These are phyloP conservation scores for Drosophila kikkawai DNA, from an alignment of 1,140 invertebrate genomes.

Conservation along the genomic window DNA sequence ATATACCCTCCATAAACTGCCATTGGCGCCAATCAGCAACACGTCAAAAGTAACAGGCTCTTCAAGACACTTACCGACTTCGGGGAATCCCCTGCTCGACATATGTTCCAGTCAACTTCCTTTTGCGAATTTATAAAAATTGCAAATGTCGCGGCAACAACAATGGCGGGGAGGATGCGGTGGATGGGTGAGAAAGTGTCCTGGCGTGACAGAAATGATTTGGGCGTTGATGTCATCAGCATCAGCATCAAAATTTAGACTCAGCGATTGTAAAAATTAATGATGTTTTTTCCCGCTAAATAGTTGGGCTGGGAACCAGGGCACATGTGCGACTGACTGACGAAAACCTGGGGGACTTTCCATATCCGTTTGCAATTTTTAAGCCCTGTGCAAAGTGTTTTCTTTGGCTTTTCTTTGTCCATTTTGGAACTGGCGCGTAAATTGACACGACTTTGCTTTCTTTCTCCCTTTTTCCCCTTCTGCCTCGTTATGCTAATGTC, in stretches of 20 bases:
- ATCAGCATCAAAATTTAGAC: conserved; percentile 57
- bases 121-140: conserved; percentile 70
- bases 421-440: conserved; percentile 58
- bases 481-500: conserved; percentile 77
- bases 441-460: conserved; percentile 80
- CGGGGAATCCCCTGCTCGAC: conserved; percentile 34
- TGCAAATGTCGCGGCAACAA: conserved; percentile 61
- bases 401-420: conserved; percentile 34
- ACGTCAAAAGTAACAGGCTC: conserved; percentile 63
- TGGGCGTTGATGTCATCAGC: conserved; percentile 77
- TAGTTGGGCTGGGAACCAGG: conserved; percentile 70
- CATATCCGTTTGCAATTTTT: conserved; percentile 77
- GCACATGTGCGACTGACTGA: conserved; percentile 65
- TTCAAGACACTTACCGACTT: conserved; percentile 38
- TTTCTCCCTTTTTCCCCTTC: conserved; percentile 29
- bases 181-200: conserved; percentile 66
- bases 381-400: conserved; percentile 59
- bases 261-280: conserved; percentile 65
- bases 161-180: conserved; percentile 27
- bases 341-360: conserved; percentile 46
- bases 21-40: conserved; percentile 68
- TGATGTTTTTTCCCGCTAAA: conserved; percentile 68
- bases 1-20: conserved; percentile 2
- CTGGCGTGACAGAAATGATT: conserved; percentile 64
- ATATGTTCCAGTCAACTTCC: conserved; percentile 74